Percentiles rank a stretch among this genome's conserved stretches.
Conservation (phyloP, 2,113 vertebrate species). For the Puma concolor region DNA sequence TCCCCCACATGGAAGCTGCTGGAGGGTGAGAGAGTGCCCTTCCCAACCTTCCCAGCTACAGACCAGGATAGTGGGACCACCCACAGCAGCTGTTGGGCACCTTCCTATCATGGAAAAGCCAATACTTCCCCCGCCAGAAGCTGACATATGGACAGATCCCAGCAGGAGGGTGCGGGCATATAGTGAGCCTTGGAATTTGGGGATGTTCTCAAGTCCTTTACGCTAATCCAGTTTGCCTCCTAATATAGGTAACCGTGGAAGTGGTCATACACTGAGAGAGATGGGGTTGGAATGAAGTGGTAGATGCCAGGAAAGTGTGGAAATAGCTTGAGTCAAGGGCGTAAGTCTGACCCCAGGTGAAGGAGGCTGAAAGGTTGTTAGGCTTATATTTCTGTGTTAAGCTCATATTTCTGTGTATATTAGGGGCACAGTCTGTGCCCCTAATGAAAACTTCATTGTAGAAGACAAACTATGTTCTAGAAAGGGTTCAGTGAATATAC, state of each 20-base stretch:
- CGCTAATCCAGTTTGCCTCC: background rate
- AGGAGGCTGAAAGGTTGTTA: background rate
- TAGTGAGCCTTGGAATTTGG: background rate
- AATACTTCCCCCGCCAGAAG: background rate
- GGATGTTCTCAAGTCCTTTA: background rate
- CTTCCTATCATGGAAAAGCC: background rate
- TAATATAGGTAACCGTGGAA: background rate
- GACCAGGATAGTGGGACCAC: background rate
- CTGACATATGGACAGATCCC: background rate
- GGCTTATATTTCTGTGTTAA: background rate
- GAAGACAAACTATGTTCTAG: background rate
- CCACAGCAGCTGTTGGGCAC: background rate
- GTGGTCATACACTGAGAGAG: background rate
- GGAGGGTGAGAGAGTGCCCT: background rate
- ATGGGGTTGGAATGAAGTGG: background rate
- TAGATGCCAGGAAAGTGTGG: background rate
- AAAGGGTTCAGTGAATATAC: background rate
- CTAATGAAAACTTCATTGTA: background rate
- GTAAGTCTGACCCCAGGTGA: background rate
- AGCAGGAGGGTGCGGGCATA: background rate
- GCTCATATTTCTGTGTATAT: background rate
- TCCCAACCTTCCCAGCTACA: background rate
- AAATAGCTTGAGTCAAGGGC: background rate
- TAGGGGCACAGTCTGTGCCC: background rate
- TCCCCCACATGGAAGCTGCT: accelerated